Evolutionary conservation across 2,888 invertebrate genomes (phyloP), one percentile per base, ranked within the genome.

Genomic region (Watsonalla cultraria): DNA sequence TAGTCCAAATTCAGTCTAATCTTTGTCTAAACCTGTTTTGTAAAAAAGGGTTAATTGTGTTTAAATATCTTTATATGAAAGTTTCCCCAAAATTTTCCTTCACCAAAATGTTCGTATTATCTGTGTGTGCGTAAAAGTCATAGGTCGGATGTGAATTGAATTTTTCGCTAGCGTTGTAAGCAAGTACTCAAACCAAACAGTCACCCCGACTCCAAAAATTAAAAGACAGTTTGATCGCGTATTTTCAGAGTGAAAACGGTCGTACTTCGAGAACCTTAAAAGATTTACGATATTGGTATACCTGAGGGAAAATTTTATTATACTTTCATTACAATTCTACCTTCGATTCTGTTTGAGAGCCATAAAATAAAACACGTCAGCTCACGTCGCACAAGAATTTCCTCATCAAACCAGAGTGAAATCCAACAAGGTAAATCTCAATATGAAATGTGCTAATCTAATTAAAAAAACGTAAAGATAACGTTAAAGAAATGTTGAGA

Each of bases 391-490:
- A 54, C 60, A 59, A 55, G 58, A 61, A 63, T 66, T 71, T 66
- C 65, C 68, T 61, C 67, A 68, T 74, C 70, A 68, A 68, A 62
- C 61, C 70, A 72, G 71, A 80, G 78, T 70, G 73, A 70, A 65
- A 59, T 49, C 58, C 61, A 66, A 68, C 64, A 66, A 64, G 63
- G 71, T 70, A 76, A 77, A 77, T 78, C 76, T 65, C 74, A 76
- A 72, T 72, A 78, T 78, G 74, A 77, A 68, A 64, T 60, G 62
- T 66, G 68, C 66, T 74, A 67, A 78, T 74, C 76, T 80, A 80
- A 83, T 82, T 80, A 81, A 74, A 76, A 74, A 72, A 76, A 73
- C 73, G 65, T 62, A 66, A 74, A 73, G 70, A 80, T 79, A 78
- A 82, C 76, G 71, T 69, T 70, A 72, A 72, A 70, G 72, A 77